Evolutionary conservation across 1,140 invertebrate species (phyloP).

Genomic region (Apis florea): DNA sequence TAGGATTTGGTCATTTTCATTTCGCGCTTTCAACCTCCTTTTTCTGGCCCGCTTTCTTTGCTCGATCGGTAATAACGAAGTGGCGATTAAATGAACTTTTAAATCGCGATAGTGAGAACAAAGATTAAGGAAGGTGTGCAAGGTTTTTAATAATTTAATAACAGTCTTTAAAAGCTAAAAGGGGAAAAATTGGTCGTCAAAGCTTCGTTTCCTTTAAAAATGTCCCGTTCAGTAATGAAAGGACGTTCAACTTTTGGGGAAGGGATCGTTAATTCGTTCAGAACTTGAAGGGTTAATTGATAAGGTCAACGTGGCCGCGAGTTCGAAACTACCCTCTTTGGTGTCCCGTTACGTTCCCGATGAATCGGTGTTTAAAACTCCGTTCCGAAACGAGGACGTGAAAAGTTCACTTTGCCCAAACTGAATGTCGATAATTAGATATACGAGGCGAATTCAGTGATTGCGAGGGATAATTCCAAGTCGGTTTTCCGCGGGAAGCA

Average conservation of each 20-base stretch:
- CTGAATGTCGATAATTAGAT: not conserved
- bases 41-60: slow-evolving; percentile 17
- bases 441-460: not conserved
- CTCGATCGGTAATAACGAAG: slow-evolving; percentile 42
- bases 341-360: not conserved
- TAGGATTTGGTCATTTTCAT: not conserved
- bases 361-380: slow-evolving; percentile 17
- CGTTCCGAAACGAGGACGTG: not conserved
- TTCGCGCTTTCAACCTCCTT: not conserved
- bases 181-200: too few relatives aligned
- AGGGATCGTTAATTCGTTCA: slow-evolving; percentile 60
- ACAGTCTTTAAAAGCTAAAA: too few relatives aligned
- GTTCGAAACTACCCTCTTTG: slow-evolving; percentile 25
- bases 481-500: not conserved
- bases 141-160: slow-evolving; percentile 32
- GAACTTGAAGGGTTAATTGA: slow-evolving; percentile 59
- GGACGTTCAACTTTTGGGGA: slow-evolving; percentile 5
- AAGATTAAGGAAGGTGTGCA: slow-evolving; percentile 8
- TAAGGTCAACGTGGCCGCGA: slow-evolving; percentile 16
- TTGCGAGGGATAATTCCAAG: not conserved
- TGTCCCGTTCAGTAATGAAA: too few relatives aligned
- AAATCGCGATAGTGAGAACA: slow-evolving; percentile 36
- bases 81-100: slow-evolving; percentile 43
- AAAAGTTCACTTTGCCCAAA: not conserved
- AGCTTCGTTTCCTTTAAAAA: not conserved